A percentile compares a stretch with the other conserved stretches of the same genome.
Evolutionary conservation across 2,888 invertebrate species (phyloP).

Genomic region (Eupithecia insigniata): DNA sequence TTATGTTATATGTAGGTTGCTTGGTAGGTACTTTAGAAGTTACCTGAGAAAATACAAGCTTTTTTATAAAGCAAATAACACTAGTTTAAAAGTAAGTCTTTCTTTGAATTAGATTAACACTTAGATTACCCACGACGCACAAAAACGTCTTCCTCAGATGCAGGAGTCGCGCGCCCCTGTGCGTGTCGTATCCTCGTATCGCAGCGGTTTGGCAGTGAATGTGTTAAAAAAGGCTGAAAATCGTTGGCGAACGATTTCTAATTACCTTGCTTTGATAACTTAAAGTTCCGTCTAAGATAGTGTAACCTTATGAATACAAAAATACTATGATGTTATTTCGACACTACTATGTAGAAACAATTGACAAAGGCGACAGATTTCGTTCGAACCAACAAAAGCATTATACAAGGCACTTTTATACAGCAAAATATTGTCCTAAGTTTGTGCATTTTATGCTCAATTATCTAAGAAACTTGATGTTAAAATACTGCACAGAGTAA

Average conservation of each 20-base stretch:
- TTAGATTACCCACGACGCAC: too few relatives aligned
- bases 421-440: background rate
- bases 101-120: background rate
- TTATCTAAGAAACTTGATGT: conserved; percentile 18
- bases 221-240: background rate
- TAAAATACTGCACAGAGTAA: conserved; percentile 23
- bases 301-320: background rate
- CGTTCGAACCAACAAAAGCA: background rate
- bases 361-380: background rate
- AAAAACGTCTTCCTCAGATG: too few relatives aligned
- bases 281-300: background rate
- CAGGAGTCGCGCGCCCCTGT: too few relatives aligned
- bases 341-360: background rate
- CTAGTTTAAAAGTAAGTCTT: background rate
- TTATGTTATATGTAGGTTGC: background rate
- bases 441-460: conserved; percentile 43
- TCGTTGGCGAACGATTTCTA: background rate
- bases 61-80: background rate
- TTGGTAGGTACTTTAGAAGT: background rate
- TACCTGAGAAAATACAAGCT: background rate
- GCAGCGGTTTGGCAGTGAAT: too few relatives aligned
- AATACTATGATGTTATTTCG: background rate
- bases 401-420: conserved; percentile 1
- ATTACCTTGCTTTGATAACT: background rate
- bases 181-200: too few relatives aligned